These are phyloP conservation scores for Oscheius sp. DNA, from an alignment of 2,888 invertebrate species.

Conservation along the genomic window DNA sequence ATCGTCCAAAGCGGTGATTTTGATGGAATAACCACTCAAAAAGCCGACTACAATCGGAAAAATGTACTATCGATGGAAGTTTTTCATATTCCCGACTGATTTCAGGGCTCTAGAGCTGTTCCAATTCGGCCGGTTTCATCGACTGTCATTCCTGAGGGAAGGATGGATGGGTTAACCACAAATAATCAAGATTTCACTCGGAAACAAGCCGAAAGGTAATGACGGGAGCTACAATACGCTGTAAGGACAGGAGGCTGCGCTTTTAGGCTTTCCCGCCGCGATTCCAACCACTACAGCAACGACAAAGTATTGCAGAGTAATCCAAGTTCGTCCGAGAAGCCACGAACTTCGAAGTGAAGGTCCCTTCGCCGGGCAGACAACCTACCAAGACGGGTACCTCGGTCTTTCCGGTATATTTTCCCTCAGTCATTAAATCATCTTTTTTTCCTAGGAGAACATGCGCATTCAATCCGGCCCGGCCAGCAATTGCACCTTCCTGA, in stretches of 20 bases:
- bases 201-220: conserved; percentile 32
- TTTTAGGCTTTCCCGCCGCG: no score
- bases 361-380: conserved; percentile 26
- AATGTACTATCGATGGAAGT: conserved; percentile 16
- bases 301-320: not conserved
- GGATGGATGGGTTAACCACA: conserved; percentile 22
- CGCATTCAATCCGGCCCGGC: not conserved
- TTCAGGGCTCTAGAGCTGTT: not conserved
- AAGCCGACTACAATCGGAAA: conserved; percentile 45
- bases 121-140: conserved; percentile 13
- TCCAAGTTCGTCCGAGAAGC: conserved; percentile 21
- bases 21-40: conserved; percentile 45
- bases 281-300: no score
- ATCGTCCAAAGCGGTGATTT: conserved; percentile 44
- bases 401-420: conserved; percentile 31
- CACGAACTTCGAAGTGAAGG: conserved; percentile 1
- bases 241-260: not conserved
- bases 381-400: conserved; percentile 22
- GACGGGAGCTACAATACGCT: not conserved
- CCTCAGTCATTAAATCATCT: not conserved
- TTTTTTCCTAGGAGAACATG: conserved; percentile 19
- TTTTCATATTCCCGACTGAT: not conserved
- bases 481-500: conserved; percentile 34
- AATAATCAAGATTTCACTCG: conserved; percentile 26
- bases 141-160: conserved; percentile 13